Evolutionary conservation across 2,797 vertebrate species (phyloP).

Genomic region (Heterohyrax brucei): DNA sequence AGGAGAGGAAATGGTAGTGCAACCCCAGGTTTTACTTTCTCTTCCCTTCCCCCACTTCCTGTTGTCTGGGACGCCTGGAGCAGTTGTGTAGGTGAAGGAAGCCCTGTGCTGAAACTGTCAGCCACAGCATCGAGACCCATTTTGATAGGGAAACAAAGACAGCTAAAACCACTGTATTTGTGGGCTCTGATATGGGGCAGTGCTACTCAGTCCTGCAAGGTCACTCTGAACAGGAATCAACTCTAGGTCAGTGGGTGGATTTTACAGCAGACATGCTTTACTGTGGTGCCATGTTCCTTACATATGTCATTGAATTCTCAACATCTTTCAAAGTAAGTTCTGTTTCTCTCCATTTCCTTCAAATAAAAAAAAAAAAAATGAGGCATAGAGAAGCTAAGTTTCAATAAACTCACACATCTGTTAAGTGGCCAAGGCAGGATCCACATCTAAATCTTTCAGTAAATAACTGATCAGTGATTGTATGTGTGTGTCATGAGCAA

Average conservation of each 20-base stretch:
- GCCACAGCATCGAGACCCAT: not conserved
- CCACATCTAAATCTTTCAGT: slow-evolving; percentile 9
- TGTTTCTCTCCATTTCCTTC: slow-evolving; percentile 7
- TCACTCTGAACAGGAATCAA: too few species aligned
- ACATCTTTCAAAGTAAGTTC: not conserved
- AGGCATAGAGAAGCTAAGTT: not conserved
- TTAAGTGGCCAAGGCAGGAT: not conserved
- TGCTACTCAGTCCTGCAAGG: too few species aligned
- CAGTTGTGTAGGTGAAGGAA: slow-evolving; percentile 17
- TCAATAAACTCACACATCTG: not conserved
- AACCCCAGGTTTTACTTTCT: not conserved
- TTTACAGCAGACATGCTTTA: not conserved
- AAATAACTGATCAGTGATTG: not conserved
- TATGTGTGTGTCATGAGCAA: too few species aligned
- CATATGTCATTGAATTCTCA: slow-evolving; percentile 5
- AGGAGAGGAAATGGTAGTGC: not conserved
- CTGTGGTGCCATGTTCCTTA: not conserved
- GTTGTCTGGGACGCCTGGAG: not conserved
- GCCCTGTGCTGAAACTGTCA: not conserved
- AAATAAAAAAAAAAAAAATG: slow-evolving; percentile 10
- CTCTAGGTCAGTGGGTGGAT: too few species aligned
- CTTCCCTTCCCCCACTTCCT: not conserved
- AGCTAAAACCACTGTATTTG: not conserved
- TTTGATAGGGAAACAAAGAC: not conserved
- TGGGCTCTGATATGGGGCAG: not conserved